Percentiles rank a stretch among this genome's conserved stretches.
Evolutionary conservation across 2,888 invertebrate genomes (phyloP).

Genomic region (Pyrgus malvae): DNA sequence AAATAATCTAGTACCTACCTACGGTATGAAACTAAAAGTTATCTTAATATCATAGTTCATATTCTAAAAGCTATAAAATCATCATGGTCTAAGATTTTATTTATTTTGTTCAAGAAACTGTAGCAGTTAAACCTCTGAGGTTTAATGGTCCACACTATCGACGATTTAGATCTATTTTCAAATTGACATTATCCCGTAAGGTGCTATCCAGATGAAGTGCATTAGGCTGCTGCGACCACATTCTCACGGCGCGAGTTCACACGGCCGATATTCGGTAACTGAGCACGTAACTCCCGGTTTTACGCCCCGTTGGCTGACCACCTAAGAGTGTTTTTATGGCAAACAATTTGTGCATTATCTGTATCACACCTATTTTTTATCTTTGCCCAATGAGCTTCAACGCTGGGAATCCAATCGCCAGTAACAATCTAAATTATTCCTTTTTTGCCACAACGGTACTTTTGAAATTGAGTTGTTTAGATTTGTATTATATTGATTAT

Average conservation of each 20-base stretch:
- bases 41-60: no score
- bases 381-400: constrained; percentile 6
- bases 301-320: constrained; percentile 65
- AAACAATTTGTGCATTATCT: constrained; percentile 43
- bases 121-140: not conserved
- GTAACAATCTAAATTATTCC: not conserved
- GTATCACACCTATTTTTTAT: constrained; percentile 37
- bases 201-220: not conserved
- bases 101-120: no score
- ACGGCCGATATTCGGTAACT: constrained; percentile 55
- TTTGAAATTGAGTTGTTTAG: not conserved
- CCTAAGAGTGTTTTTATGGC: constrained; percentile 43
- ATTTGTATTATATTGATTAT: not conserved
- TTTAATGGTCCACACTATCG: not conserved
- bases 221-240: constrained; percentile 50
- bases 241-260: constrained; percentile 67
- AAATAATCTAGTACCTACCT: no score
- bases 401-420: constrained; percentile 38
- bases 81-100: no score
- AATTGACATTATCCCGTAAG: constrained; percentile 17
- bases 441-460: constrained; percentile 1
- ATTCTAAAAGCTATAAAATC: no score
- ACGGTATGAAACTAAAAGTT: no score
- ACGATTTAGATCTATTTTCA: constrained; percentile 14
- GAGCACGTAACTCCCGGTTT: constrained; percentile 68